Evolutionary conservation across 1,140 invertebrate genomes (phyloP), one percentile per base, ranked within the genome.

Genomic region (Myzus persicae): DNA sequence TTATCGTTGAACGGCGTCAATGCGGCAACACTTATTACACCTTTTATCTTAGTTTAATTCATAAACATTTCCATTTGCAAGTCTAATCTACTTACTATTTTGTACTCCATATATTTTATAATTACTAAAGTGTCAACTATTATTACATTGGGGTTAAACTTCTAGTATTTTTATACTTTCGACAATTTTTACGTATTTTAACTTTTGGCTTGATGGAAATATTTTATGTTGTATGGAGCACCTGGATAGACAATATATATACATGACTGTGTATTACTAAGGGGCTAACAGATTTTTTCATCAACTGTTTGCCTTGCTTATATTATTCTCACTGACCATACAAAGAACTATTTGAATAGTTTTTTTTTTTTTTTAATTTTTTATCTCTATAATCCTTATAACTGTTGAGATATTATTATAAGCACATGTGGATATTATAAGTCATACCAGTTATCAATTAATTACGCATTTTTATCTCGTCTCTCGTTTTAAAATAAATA

Each of bases 21-120:
- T 11, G 22, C 31, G 20, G 46, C 87, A 89, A 89, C 48, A 89
- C 48, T 89, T 89, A 54, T 54, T 54, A 89, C 87, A 89, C 87
- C 5, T 48, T 46, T 40, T 84, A 42, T 26, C 22, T 44, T 44
- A 6, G 31, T 42, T 85, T 42, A 42, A 42, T 42, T 40, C 11
- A 11, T 85, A 31, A 82, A n/a, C 36, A 76, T 76, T n/a, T 76
- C 20, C 31, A 76, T n/a, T 67, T 67, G 1, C 54, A 18, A n/a
- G n/a, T 18, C 3, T 67, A 67, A 31, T n/a, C 11, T 67, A 67
- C 59, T n/a, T 18, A 67, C 31, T 67, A 14, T 4, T 67, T 31
- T 5, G 26, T 59, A 67, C 3, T 9, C 44, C 18, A 67, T 67
- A n/a, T n/a, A 38, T 81, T 81, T 7, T 38, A 81, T 24, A 18